Evolutionary conservation across 1,140 invertebrate genomes (phyloP).

Genomic region (Trichogramma pretiosum): DNA sequence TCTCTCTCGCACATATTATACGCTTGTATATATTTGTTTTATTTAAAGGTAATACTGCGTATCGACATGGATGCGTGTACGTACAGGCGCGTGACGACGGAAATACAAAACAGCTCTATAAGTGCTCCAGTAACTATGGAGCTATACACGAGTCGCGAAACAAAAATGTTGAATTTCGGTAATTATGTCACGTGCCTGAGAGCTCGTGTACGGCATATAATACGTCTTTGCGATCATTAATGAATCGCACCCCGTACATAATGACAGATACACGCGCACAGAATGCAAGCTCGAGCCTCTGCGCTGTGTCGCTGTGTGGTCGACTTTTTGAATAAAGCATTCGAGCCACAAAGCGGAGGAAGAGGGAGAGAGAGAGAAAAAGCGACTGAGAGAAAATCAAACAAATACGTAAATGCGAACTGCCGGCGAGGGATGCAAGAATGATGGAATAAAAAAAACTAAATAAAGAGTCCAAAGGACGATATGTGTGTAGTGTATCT

Average conservation of each 20-base stretch:
- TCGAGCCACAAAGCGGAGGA: no score
- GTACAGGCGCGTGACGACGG: background rate
- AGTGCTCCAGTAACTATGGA: no score
- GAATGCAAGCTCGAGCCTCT: no score
- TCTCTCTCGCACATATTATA: no score
- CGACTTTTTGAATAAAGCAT: background rate
- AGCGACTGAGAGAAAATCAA: constrained; percentile 12
- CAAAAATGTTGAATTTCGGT: no score
- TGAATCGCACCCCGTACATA: background rate
- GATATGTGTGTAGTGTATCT: no score
- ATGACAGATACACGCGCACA: no score
- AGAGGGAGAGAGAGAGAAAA: no score
- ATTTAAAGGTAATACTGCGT: no score
- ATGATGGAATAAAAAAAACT: constrained; percentile 1
- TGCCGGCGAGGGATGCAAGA: background rate
- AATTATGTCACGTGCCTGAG: constrained; percentile 9
- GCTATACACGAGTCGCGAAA: no score
- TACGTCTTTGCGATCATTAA: constrained; percentile 9
- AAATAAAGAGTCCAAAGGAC: constrained; percentile 4
- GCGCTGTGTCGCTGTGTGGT: background rate
- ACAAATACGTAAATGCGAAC: no score
- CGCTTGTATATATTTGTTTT: no score
- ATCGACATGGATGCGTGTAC: background rate
- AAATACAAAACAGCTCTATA: background rate
- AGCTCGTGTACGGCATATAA: background rate